These are phyloP conservation scores for Lingula anatina DNA, from an alignment of 2,888 invertebrate species.

Conservation along the genomic window DNA sequence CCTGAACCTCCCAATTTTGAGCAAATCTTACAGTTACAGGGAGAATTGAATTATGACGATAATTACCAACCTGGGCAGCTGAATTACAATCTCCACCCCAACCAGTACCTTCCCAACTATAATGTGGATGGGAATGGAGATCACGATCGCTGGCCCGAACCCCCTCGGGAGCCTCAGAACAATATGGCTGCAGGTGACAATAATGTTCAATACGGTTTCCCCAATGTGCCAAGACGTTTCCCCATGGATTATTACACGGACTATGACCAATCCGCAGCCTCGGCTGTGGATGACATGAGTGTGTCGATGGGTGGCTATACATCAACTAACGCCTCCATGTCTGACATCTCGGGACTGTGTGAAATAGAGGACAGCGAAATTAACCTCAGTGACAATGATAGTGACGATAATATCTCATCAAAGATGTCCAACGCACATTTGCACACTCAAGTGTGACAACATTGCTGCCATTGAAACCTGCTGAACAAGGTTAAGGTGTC, in stretches of 20 bases:
- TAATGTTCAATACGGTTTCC: constrained; percentile 42
- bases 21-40: constrained; percentile 41
- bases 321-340: constrained; percentile 66
- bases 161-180: constrained; percentile 2
- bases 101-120: constrained; percentile 71
- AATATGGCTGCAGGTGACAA: constrained; percentile 27
- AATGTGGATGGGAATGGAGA: constrained; percentile 7
- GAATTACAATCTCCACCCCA: constrained; percentile 75
- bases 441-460: constrained; percentile 12
- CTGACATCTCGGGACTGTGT: constrained; percentile 83
- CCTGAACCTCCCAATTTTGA: constrained; percentile 55
- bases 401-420: constrained; percentile 26
- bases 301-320: constrained; percentile 59
- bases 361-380: constrained; percentile 71
- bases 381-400: constrained; percentile 43
- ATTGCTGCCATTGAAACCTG: no score
- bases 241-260: neutral
- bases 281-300: constrained; percentile 65
- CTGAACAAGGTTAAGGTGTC: constrained; percentile 9
- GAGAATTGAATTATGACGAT: constrained; percentile 30
- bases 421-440: constrained; percentile 9
- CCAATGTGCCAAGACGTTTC: constrained; percentile 21
- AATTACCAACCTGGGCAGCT: constrained; percentile 44
- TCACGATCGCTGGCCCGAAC: neutral
- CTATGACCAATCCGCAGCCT: constrained; percentile 60